Base-by-base conservation (phyloP, 2,888 invertebrate species). In the Diaperis boleti region DNA sequence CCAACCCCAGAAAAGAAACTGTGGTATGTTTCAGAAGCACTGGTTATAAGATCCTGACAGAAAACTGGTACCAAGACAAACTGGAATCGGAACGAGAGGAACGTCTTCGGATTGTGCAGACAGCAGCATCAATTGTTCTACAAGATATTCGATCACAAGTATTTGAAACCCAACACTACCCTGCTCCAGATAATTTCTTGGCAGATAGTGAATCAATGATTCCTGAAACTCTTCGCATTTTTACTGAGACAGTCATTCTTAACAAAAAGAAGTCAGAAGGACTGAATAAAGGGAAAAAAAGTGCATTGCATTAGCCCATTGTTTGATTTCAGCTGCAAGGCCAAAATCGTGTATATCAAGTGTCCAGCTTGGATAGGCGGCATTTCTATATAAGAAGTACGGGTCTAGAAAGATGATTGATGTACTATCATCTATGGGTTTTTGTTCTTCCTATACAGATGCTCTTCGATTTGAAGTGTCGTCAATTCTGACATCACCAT, bases 1-100 rank as follows among this genome's bases (percentile, higher is more conserved):
- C n/a, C n/a, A n/a, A n/a, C n/a, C n/a, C n/a, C n/a, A n/a, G n/a
- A n/a, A n/a, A n/a, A n/a, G n/a, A n/a, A n/a, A n/a, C n/a, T n/a
- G n/a, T n/a, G n/a, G n/a, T n/a, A n/a, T 41, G 44, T 10, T 44
- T 44, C 20, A 11, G 44, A 15, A 44, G 15, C 20, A 42, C 42
- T n/a, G 42, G 42, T n/a, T 18, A 20, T 20, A 4, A 10, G 10
- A 20, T 44, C 3, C 10, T 44, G 10, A 15, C 8, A 2, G 17
- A 39, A 5, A 3, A 3, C 2, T 39, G 39, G 39, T 39, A 39
- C 14, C 6, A 15, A 2, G 11, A 17, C 3, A 44, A 44, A n/a
- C 4, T 18, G 15, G 15, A 7, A 5, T 6, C 17, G 5, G 2
- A 4, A 8, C 3, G 2, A 18, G 44, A 44, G 5, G 44, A 44